phyloP scores from a whole-genome alignment of 2,113 vertebrate genomes.

The Platysteira castanea region DNA sequence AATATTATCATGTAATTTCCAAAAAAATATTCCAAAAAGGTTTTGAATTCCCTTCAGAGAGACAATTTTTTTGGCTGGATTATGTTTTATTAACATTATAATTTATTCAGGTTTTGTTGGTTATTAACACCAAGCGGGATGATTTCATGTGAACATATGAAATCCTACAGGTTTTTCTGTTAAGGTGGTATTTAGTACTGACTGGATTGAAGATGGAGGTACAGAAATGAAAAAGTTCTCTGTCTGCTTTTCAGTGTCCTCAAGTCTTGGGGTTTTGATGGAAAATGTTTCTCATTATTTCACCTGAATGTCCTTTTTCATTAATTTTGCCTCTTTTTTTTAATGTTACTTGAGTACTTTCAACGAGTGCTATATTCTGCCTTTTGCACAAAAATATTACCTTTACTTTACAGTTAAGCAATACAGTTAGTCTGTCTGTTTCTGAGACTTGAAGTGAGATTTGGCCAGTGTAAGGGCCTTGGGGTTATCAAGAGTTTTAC shows the following conservation, averaged over 20 bases:
- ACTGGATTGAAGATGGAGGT: background rate
- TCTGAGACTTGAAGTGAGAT: background rate
- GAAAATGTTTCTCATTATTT: background rate
- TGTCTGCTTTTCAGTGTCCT: background rate
- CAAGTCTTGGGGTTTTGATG: background rate
- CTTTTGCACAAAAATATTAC: background rate
- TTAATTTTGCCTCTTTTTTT: background rate
- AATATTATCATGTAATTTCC: background rate
- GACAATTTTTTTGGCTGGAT: background rate
- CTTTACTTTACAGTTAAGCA: background rate
- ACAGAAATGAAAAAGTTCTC: background rate
- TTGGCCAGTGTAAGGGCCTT: background rate
- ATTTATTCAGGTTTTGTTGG: background rate
- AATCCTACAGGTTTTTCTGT: background rate
- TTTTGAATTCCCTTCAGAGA: background rate
- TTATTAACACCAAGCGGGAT: background rate
- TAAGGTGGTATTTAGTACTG: background rate
- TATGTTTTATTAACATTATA: background rate
- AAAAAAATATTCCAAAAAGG: background rate
- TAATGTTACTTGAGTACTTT: background rate
- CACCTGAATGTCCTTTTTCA: background rate
- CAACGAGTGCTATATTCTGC: background rate
- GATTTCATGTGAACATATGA: background rate
- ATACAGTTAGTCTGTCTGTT: background rate
- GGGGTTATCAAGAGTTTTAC: background rate